phyloP scores from a whole-genome alignment of 2,888 invertebrate species.

The Ectemnius continuus region DNA sequence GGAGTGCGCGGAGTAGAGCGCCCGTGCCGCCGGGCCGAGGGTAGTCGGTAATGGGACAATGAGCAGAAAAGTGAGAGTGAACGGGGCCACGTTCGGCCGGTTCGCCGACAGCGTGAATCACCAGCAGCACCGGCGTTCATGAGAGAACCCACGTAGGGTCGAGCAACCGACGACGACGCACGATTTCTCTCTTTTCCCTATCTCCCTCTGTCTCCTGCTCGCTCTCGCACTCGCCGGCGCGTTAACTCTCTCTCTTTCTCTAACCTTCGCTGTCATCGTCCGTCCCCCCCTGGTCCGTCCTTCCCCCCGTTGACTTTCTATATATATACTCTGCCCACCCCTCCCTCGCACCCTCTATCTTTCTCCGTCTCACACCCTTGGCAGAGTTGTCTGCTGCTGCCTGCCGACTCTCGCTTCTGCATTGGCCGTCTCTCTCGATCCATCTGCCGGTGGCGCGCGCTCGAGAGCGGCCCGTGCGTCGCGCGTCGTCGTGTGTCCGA shows the following conservation, averaged over 20 bases:
- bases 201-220: constrained; percentile 4
- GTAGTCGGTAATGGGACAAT: constrained; percentile 50
- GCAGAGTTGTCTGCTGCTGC: not conserved
- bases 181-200: constrained; percentile 37
- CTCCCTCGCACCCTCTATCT: constrained; percentile 4
- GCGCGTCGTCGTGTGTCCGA: constrained; percentile 22
- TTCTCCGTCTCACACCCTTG: constrained; percentile 1
- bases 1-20: constrained; percentile 9
- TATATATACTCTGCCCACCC: not conserved
- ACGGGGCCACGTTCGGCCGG: constrained; percentile 61
- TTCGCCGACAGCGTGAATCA: constrained; percentile 67
- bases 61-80: constrained; percentile 67
- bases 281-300: not conserved
- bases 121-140: constrained; percentile 62
- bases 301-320: not conserved
- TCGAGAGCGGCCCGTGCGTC: not conserved
- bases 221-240: constrained; percentile 15
- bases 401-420: not conserved
- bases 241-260: constrained; percentile 28
- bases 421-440: not conserved
- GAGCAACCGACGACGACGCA: constrained; percentile 36
- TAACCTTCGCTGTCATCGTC: not conserved
- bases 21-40: not conserved
- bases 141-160: constrained; percentile 49
- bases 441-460: not conserved